Evolutionary conservation across 1,140 invertebrate species (phyloP), one percentile per base, ranked within the genome.

Genomic region (Colletes latitarsis): DNA sequence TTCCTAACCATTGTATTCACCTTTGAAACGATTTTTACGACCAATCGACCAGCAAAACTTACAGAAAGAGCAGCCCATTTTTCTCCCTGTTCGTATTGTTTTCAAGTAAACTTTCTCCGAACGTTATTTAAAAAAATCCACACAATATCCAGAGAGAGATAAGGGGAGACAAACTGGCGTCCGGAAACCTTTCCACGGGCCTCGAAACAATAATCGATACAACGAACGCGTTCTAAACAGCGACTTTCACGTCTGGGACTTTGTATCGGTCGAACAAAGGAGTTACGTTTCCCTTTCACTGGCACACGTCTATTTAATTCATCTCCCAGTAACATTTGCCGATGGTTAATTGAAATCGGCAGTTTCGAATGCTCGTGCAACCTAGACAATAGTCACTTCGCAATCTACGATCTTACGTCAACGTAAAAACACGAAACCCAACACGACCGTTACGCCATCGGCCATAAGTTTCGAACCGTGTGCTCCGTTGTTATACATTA

Each of bases 271-370:
- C 39, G 60, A 73, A 79, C 77, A 79, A 79, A 78, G 68, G 58
- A 55, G 69, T 15, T 63, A 79, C 69, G 70, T 73, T 73, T 79
- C 70, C 70, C 77, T 79, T 79, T 79, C 70, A 79, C 77, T 46
- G 69, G 12, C 58, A 64, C 69, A 64, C 77, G 58, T 57, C 70
- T 64, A 60, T 66, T 79, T 79, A 79, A 79, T 79, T 79, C 77
- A 79, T 79, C 77, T 57, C 41, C 19, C 77, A 6, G 68, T 79
- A 73, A 79, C 77, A 79, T 79, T 79, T 79, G 30, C 60, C 70
- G 77, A 79, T 79, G 69, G 53, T 71, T 79, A 79, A 79, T 79
- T 79, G 77, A 79, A 79, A 79, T 79, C 77, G 70, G 77, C 77
- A 79, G 77, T 63, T 72, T 49, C 53, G 41, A 73, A 43, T 49